Evolutionary conservation across 2,113 vertebrate species (phyloP).

Genomic region (Thoracochromis brauschi): DNA sequence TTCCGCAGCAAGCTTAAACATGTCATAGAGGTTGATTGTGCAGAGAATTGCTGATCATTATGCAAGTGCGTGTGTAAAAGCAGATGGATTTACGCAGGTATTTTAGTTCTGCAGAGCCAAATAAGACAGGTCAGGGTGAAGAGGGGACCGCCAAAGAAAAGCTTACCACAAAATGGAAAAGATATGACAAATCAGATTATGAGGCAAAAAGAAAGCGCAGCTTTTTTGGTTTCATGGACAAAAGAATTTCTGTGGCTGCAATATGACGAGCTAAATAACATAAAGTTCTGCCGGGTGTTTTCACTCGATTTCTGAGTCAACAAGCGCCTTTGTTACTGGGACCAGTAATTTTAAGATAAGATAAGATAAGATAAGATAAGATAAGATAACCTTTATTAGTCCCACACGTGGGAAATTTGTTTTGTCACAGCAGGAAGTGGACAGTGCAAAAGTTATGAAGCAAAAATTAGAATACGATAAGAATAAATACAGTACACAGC

Average conservation of each 20-base stretch:
- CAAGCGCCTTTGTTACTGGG: not conserved
- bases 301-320: not conserved
- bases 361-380: too few relatives aligned
- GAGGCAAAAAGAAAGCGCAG: not conserved
- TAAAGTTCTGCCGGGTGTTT: not conserved
- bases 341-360: not conserved
- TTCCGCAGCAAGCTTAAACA: not conserved
- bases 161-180: accelerated
- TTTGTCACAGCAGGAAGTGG: too few relatives aligned
- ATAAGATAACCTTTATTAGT: too few relatives aligned
- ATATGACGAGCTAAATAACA: not conserved
- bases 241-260: accelerated
- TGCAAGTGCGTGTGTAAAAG: not conserved
- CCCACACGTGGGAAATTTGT: too few relatives aligned
- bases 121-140: accelerated
- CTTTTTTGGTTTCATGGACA: not conserved
- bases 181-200: not conserved
- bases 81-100: not conserved
- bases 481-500: too few relatives aligned
- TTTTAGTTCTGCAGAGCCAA: not conserved
- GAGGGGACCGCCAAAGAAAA: not conserved
- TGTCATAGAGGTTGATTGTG: not conserved
- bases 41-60: not conserved
- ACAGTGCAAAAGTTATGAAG: too few relatives aligned
- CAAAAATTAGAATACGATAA: too few relatives aligned